Base-by-base conservation (phyloP, 1,140 invertebrate genomes). In the Saxidomus purpurata region DNA sequence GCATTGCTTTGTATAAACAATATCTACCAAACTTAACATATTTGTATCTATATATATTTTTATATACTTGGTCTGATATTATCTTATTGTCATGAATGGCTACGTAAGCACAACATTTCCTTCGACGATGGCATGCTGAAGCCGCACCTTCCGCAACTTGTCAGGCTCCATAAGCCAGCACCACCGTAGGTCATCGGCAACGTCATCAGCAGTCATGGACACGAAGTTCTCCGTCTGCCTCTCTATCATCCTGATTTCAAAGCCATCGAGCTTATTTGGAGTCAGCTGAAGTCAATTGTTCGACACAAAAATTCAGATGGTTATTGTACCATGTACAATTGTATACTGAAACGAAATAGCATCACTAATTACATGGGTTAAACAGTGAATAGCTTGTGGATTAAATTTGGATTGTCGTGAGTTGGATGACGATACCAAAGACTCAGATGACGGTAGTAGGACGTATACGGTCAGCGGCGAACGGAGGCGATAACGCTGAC, bases 191-290 rank as follows among this genome's bases (percentile, higher is more conserved):
- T n/a, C 0, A 40, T 36, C 22, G 55, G 61, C 22, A 15, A 82
- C 6, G 3, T 63, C 59, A 38, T 63, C 19, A 4, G 22, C 3
- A 25, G 17, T 8, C 34, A 81, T 61, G 79, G 79, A 25, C 52
- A 81, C 25, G 34, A 59, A 3, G 55, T 81, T 0, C 77, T 80
- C 0, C 77, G 77, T 34, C 47, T 80, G 0, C 77, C 77, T 8
- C 77, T 31, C 19, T 38, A 40, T 25, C 79, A 82, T 28, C 59
- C 31, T 61, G 79, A 82, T 2, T 40, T 82, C 13, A 63, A 63
- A 40, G 15, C 55, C 15, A 63, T 82, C 8, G 55, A 59, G 19
- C 31, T 82, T 36, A 63, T 82, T 31, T 82, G 79, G 79, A 25
- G 31, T 25, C 52, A 82, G 31, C 6, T 82, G 15, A 82, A 82